Percentiles rank a stretch among this genome's conserved stretches.
phyloP scores from a whole-genome alignment of 2,113 vertebrate genomes.

The Eudyptes chrysolophus region DNA sequence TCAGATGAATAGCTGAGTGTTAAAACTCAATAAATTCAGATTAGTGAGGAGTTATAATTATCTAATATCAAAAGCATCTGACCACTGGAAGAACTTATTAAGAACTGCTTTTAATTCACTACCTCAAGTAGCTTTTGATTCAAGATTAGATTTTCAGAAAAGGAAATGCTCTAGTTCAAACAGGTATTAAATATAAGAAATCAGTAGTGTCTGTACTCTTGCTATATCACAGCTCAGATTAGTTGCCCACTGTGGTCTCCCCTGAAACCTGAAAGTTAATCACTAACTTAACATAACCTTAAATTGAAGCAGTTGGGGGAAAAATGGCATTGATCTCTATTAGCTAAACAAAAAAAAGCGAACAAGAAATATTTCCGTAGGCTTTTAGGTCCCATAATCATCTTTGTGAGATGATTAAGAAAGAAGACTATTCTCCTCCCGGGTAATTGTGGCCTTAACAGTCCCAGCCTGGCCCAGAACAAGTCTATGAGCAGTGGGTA shows the following conservation, averaged over 20 bases:
- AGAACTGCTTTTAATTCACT: conserved; percentile 28
- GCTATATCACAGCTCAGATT: background rate
- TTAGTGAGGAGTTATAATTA: conserved; percentile 49
- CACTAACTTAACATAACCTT: background rate
- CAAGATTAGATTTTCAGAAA: conserved; percentile 44
- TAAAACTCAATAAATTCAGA: conserved; percentile 42
- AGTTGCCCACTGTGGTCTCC: background rate
- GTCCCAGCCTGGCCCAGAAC: background rate
- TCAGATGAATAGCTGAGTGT: conserved; percentile 24
- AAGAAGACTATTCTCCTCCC: background rate
- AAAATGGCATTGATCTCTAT: background rate
- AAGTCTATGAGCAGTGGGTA: background rate
- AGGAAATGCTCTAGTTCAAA: conserved; percentile 4
- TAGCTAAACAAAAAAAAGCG: background rate
- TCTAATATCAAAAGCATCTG: conserved; percentile 45
- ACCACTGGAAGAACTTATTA: conserved; percentile 42
- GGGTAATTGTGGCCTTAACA: background rate
- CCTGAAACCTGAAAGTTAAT: conserved; percentile 29
- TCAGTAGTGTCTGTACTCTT: background rate
- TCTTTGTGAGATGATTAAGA: background rate
- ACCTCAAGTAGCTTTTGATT: conserved; percentile 53
- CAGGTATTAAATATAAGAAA: conserved; percentile 2
- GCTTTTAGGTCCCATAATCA: background rate
- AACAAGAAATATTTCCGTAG: background rate
- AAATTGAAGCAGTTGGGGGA: background rate